A percentile compares a stretch with the other conserved stretches of the same genome.
phyloP scores from a whole-genome alignment of 2,888 invertebrate genomes.

The Thereva nobilitata region DNA sequence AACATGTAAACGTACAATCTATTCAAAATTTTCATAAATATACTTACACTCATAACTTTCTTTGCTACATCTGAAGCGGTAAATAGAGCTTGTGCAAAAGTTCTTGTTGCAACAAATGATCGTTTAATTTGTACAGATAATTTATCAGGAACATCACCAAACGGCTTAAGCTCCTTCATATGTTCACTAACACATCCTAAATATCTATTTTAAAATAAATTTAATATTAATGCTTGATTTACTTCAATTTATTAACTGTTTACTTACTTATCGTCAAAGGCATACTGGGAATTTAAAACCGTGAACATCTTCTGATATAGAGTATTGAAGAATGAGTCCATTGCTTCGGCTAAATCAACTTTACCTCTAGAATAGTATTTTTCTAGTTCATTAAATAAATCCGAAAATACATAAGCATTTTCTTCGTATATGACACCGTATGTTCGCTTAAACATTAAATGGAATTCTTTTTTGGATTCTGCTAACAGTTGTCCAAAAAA shows the following conservation, averaged over 20 bases:
- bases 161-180: slow-evolving; percentile 92
- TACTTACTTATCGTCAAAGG: slow-evolving; percentile 81
- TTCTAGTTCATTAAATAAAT: slow-evolving; percentile 87
- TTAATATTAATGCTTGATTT: not conserved
- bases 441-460: slow-evolving; percentile 93
- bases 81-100: slow-evolving; percentile 87
- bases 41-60: slow-evolving; percentile 72
- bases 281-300: slow-evolving; percentile 90
- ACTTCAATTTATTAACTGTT: not conserved
- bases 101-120: slow-evolving; percentile 92
- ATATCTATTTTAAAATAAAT: slow-evolving; percentile 62
- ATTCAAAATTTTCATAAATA: not conserved
- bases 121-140: slow-evolving; percentile 86
- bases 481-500: slow-evolving; percentile 84
- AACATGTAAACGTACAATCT: not conserved
- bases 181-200: slow-evolving; percentile 85
- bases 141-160: slow-evolving; percentile 93
- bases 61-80: slow-evolving; percentile 81
- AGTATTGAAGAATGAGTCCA: slow-evolving; percentile 91
- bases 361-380: slow-evolving; percentile 85
- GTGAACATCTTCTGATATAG: slow-evolving; percentile 96
- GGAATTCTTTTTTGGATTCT: slow-evolving; percentile 83
- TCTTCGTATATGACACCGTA: slow-evolving; percentile 95
- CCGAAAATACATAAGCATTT: slow-evolving; percentile 89
- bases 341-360: slow-evolving; percentile 80